Conservation (phyloP, 2,888 invertebrate genomes). For the Blera fallax region DNA sequence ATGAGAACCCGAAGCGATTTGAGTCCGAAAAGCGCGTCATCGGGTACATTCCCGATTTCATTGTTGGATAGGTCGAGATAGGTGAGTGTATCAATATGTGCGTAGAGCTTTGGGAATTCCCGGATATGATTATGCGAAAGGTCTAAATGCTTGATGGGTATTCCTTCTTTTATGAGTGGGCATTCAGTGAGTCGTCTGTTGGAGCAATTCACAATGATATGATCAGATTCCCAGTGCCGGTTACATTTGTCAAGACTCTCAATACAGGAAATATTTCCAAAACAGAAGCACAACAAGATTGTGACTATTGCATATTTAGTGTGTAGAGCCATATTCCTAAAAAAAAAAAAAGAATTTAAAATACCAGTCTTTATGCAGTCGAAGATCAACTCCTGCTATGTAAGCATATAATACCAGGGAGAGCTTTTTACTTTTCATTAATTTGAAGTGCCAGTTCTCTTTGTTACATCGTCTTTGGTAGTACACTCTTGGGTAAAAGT, state of each 20-base stretch:
- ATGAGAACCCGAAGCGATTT: slow-evolving; percentile 84
- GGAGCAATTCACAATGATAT: slow-evolving; percentile 79
- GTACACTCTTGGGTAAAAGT: too few species aligned
- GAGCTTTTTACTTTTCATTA: too few species aligned
- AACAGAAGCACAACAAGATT: too few species aligned
- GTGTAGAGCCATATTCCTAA: too few species aligned
- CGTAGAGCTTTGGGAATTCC: slow-evolving; percentile 82
- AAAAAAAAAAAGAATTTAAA: too few species aligned
- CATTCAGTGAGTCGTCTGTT: slow-evolving; percentile 74
- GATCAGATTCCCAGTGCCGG: slow-evolving; percentile 79
- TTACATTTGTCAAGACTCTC: slow-evolving; percentile 77
- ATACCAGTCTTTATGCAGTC: too few species aligned
- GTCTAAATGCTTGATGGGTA: slow-evolving; percentile 84
- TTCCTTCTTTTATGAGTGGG: slow-evolving; percentile 76
- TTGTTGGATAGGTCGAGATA: slow-evolving; percentile 84
- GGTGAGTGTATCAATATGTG: slow-evolving; percentile 82
- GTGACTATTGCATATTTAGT: too few species aligned
- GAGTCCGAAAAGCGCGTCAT: slow-evolving; percentile 83
- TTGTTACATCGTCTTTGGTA: too few species aligned
- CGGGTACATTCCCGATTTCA: slow-evolving; percentile 82
- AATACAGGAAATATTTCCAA: slow-evolving; percentile 33
- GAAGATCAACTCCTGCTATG: too few species aligned
- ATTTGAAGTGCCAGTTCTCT: too few species aligned
- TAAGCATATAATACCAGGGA: too few species aligned
- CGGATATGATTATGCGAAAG: slow-evolving; percentile 85